phyloP scores from a whole-genome alignment of 2,888 invertebrate species.

The Metopia argyrocephala region DNA sequence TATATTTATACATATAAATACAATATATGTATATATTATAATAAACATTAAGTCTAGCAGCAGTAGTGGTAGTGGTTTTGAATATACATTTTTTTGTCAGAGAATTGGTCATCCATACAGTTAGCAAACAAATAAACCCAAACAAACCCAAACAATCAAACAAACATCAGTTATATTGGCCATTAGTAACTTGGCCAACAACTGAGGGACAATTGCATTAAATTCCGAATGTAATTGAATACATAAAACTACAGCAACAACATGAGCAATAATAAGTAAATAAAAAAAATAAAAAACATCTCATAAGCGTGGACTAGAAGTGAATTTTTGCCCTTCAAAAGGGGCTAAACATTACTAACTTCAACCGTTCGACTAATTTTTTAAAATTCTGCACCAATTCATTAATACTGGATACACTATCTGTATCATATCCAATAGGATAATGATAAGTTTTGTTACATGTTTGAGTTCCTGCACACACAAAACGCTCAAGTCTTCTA shows the following conservation, averaged over 20 bases:
- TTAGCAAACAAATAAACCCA: constrained; percentile 9
- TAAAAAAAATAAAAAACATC: not conserved
- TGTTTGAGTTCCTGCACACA: too few relatives aligned
- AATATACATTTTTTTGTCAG: not conserved
- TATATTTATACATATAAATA: too few relatives aligned
- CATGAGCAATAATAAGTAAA: not conserved
- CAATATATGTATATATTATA: too few relatives aligned
- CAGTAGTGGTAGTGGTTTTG: not conserved
- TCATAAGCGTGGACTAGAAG: not conserved
- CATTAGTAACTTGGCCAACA: constrained; percentile 45
- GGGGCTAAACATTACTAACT: too few relatives aligned
- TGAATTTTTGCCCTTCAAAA: too few relatives aligned
- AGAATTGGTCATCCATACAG: constrained; percentile 6
- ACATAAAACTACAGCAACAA: not conserved
- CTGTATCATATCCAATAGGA: too few relatives aligned
- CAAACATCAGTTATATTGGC: constrained; percentile 8
- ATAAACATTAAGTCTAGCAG: not conserved
- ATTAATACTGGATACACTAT: too few relatives aligned
- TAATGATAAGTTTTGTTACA: too few relatives aligned
- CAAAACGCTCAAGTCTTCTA: too few relatives aligned
- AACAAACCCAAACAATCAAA: constrained; percentile 32
- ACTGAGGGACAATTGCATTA: constrained; percentile 53
- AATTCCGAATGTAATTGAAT: constrained; percentile 49
- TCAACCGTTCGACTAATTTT: too few relatives aligned
- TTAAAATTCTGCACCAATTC: too few relatives aligned